Percentiles rank a stretch among this genome's conserved stretches.
These are phyloP conservation scores for Aporrectodea caliginosa DNA, from an alignment of 1,140 invertebrate genomes.

Conservation along the genomic window DNA sequence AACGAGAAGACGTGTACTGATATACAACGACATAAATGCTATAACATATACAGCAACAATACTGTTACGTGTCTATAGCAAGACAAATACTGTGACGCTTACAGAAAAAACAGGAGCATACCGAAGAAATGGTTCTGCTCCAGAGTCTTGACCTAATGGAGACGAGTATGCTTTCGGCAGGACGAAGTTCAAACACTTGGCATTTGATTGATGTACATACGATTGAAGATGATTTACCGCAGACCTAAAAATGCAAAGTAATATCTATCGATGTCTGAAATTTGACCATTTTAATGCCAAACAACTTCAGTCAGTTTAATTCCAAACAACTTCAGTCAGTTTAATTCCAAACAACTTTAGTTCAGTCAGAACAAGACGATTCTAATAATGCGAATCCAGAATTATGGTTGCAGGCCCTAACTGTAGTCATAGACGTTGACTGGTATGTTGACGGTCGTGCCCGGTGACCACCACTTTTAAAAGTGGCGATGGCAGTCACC, in stretches of 20 bases:
- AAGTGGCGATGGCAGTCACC: too few relatives aligned
- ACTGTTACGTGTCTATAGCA: not conserved
- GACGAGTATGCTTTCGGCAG: not conserved
- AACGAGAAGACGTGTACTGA: not conserved
- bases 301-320: not conserved
- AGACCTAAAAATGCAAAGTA: not conserved
- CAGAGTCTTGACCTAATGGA: not conserved
- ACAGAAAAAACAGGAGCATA: not conserved
- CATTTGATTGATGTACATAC: not conserved
- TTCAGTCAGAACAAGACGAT: not conserved
- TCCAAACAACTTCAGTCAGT: not conserved
- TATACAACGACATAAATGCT: not conserved
- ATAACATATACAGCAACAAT: not conserved
- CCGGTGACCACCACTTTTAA: too few relatives aligned
- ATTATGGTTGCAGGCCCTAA: not conserved
- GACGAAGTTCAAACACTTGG: not conserved
- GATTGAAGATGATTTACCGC: not conserved
- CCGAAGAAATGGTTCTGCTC: not conserved
- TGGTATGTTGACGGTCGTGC: too few relatives aligned
- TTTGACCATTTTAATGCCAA: not conserved
- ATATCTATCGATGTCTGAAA: not conserved
- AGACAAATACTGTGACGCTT: not conserved
- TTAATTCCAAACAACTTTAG: not conserved
- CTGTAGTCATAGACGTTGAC: not conserved
- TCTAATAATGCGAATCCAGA: not conserved